Evolutionary conservation across 2,888 invertebrate species (phyloP).

Genomic region (Cosmorhoe ocellata): DNA sequence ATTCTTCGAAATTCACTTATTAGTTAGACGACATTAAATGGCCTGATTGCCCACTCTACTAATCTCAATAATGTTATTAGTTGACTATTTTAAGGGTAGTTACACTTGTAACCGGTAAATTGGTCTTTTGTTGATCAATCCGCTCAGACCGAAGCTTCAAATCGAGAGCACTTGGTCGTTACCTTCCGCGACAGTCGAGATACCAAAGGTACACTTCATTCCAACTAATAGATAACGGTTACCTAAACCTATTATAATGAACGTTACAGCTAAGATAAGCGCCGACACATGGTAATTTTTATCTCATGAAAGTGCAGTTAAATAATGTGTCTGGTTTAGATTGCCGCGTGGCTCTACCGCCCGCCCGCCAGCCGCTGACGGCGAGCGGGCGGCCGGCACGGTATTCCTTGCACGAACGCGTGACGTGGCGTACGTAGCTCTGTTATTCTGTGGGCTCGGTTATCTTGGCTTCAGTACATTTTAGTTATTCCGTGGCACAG

Average conservation of each 20-base stretch:
- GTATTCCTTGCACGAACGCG: constrained; percentile 23
- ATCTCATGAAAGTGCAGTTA: constrained; percentile 66
- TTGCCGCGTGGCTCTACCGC: constrained; percentile 7
- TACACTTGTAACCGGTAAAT: constrained; percentile 15
- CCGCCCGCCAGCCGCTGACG: constrained; percentile 20
- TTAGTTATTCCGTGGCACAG: constrained; percentile 19
- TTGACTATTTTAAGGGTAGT: constrained; percentile 21
- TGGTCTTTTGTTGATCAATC: constrained; percentile 44
- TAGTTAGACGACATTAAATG: too few species aligned
- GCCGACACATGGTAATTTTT: constrained; percentile 60
- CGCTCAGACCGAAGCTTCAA: constrained; percentile 63
- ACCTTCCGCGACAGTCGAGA: too few species aligned
- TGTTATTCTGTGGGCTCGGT: constrained; percentile 10
- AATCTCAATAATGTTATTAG: too few species aligned
- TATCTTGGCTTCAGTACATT: constrained; percentile 15
- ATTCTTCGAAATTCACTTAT: too few species aligned
- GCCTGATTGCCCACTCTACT: too few species aligned
- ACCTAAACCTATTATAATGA: constrained; percentile 11
- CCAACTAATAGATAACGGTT: constrained; percentile 1
- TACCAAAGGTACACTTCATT: too few species aligned
- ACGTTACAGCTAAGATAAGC: constrained; percentile 40
- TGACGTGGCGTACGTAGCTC: constrained; percentile 25
- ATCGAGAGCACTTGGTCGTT: constrained; percentile 60
- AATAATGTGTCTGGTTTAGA: constrained; percentile 44
- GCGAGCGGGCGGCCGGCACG: constrained; percentile 7